Conservation (phyloP, 2,797 vertebrate genomes). For the Gambelia wislizenii region DNA sequence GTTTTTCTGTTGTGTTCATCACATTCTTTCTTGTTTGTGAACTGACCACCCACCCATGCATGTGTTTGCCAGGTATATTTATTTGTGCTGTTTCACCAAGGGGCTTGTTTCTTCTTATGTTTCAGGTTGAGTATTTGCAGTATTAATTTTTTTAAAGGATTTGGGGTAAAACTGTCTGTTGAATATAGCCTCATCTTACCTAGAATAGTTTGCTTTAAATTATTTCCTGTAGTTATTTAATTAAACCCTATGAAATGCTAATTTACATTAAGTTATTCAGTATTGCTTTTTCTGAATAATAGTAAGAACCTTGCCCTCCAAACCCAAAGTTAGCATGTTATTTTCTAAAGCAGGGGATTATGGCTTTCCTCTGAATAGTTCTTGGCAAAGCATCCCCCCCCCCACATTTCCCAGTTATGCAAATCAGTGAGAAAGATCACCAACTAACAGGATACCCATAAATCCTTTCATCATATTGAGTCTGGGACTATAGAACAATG, state of each 20-base stretch:
- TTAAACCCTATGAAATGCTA: conserved; percentile 13
- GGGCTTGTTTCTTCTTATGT: conserved; percentile 72
- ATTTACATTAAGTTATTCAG: conserved; percentile 12
- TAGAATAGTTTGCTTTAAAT: conserved; percentile 27
- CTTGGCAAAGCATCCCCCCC: background rate
- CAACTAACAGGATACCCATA: conserved; percentile 74
- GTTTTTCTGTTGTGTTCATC: conserved; percentile 69
- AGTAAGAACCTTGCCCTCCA: background rate
- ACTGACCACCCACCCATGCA: conserved; percentile 78
- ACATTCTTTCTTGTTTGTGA: conserved; percentile 71
- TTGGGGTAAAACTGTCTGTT: conserved; percentile 75
- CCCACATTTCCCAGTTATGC: conserved; percentile 15
- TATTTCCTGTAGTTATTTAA: conserved; percentile 29
- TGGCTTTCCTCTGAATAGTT: background rate
- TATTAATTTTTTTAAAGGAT: conserved; percentile 71
- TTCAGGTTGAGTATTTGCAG: conserved; percentile 74
- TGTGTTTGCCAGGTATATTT: conserved; percentile 80
- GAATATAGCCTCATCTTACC: conserved; percentile 36
- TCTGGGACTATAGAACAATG: conserved; percentile 40
- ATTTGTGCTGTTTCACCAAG: conserved; percentile 74
- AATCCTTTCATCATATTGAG: conserved; percentile 75
- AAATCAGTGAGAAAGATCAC: conserved; percentile 30
- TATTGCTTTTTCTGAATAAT: background rate
- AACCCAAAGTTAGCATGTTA: background rate
- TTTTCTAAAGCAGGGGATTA: background rate